phyloP scores from a whole-genome alignment of 1,140 invertebrate genomes.

The Aphis gossypii region DNA sequence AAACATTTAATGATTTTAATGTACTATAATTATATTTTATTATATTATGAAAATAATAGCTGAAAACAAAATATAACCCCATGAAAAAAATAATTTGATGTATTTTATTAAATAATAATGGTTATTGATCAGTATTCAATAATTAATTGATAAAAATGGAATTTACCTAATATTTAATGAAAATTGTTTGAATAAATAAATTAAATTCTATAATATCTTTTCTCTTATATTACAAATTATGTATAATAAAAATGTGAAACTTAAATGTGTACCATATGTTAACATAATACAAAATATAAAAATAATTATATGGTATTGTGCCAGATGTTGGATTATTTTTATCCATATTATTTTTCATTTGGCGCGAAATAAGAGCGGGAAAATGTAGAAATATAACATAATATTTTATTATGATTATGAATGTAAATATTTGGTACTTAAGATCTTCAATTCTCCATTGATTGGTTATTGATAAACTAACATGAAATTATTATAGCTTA shows the following conservation, averaged over 20 bases:
- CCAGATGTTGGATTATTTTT: constrained; percentile 52
- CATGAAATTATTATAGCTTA: too few relatives aligned
- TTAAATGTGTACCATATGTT: constrained; percentile 21
- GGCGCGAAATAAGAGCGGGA: constrained; percentile 41
- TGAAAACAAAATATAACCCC: neutral
- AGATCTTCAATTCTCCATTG: neutral
- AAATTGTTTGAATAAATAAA: neutral
- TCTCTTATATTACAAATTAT: neutral
- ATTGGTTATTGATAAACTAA: neutral
- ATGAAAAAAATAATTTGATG: neutral
- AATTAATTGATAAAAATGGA: neutral
- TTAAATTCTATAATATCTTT: neutral
- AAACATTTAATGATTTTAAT: neutral
- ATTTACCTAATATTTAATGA: neutral
- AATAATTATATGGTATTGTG: constrained; percentile 31
- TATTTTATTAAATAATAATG: neutral
- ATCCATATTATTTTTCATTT: constrained; percentile 32
- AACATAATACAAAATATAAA: constrained; percentile 42
- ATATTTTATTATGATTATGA: neutral
- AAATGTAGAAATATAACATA: constrained; percentile 22
- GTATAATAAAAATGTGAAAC: neutral
- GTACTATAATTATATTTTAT: too few relatives aligned
- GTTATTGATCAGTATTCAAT: neutral
- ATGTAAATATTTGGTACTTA: neutral
- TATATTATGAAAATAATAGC: neutral